These are phyloP conservation scores for Luffia ferchaultella DNA, from an alignment of 2,888 invertebrate species.

Conservation along the genomic window DNA sequence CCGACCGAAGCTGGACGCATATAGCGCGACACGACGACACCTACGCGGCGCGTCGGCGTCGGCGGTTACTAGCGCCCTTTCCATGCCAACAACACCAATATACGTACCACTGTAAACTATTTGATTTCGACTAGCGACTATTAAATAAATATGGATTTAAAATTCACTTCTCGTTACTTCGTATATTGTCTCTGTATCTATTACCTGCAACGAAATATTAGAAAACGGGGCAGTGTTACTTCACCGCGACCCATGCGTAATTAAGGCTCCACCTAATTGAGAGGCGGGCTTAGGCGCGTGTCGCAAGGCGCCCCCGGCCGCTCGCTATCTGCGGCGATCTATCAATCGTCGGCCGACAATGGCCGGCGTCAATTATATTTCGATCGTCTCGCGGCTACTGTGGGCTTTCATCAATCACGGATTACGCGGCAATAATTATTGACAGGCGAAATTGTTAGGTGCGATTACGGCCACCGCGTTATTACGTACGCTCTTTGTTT, in stretches of 20 bases:
- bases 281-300: slow-evolving; percentile 24
- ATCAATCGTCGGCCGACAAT: slow-evolving; percentile 38
- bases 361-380: slow-evolving; percentile 39
- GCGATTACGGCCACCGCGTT: background rate
- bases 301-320: slow-evolving; percentile 4
- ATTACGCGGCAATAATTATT: slow-evolving; percentile 53
- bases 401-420: slow-evolving; percentile 14
- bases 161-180: no score
- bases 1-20: slow-evolving; percentile 24
- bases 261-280: slow-evolving; percentile 44
- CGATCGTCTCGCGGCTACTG: slow-evolving; percentile 27
- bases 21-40: slow-evolving; percentile 27
- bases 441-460: slow-evolving; percentile 38
- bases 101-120: no score
- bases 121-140: no score
- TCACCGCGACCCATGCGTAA: slow-evolving; percentile 36
- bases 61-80: background rate
- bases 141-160: no score
- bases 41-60: slow-evolving; percentile 10
- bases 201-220: no score
- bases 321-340: slow-evolving; percentile 25
- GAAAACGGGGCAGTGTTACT: no score
- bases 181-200: no score
- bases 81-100: slow-evolving; percentile 8
- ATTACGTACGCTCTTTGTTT: slow-evolving; percentile 11